Evolutionary conservation across 2,797 vertebrate genomes (phyloP).

Genomic region (Taenioides sp.): DNA sequence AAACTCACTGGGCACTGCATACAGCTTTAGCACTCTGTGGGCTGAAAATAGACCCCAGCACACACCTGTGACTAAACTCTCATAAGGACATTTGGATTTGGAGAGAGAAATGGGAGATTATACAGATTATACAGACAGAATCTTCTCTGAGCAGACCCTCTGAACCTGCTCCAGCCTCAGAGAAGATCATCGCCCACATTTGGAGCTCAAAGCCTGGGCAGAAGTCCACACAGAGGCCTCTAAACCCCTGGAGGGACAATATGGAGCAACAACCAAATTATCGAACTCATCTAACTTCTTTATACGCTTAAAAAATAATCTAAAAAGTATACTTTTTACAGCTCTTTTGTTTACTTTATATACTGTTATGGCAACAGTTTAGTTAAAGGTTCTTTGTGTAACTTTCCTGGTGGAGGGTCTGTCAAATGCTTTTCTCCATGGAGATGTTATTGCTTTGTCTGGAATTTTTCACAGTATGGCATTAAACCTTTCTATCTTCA

Average conservation of each 20-base stretch:
- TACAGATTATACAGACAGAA: background rate
- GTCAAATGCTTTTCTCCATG: no score
- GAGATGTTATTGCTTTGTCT: no score
- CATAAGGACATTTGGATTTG: slow-evolving; percentile 6
- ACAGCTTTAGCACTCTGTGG: background rate
- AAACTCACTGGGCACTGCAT: background rate
- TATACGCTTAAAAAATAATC: no score
- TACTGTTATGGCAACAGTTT: no score
- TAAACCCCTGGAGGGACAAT: background rate
- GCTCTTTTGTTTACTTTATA: no score
- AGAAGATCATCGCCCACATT: slow-evolving; percentile 3
- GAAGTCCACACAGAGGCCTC: background rate
- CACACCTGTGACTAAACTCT: slow-evolving; percentile 24
- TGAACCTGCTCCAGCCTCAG: background rate
- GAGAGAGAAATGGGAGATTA: slow-evolving; percentile 2
- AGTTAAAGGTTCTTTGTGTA: no score
- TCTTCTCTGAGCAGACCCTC: slow-evolving; percentile 4
- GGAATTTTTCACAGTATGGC: no score
- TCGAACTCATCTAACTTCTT: no score
- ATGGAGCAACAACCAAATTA: background rate
- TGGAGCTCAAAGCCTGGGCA: slow-evolving; percentile 7
- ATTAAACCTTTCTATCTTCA: no score
- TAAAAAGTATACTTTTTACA: no score
- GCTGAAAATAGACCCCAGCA: background rate
- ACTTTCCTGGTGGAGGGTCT: no score